Base-by-base conservation (phyloP, 2,113 vertebrate species). In the Camelus bactrianus region DNA sequence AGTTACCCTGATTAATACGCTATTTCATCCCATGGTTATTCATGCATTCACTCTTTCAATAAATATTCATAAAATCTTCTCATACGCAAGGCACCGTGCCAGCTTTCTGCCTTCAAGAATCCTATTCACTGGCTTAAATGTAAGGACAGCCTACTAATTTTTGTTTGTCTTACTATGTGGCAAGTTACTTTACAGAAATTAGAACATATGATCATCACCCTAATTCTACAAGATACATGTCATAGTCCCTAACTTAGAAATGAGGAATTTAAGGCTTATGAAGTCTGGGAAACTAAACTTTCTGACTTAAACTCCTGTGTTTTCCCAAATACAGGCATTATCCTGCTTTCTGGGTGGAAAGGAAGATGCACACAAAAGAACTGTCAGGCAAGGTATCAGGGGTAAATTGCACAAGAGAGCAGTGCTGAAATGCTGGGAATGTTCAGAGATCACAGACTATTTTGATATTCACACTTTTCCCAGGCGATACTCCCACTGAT, bases 11-110 rank as follows among this genome's bases (percentile, higher is more conserved):
- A 97, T 96, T 96, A 97, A 94, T 97, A 95, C 1, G 16, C 46
- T 86, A 79, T 83, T 97, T 79, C 77, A 96, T 69, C 67, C 73
- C 87, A 95, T 83, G 89, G 85, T 93, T 96, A 95, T 93, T 97
- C 94, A 97, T 94, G 93, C 42, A 64, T 90, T 91, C 75, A 90
- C 67, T 95, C 64, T 93, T 93, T 95, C 86, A 85, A 93, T 97
- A 97, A 96, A 97, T 98, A 97, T 96, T 95, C 94, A 96, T 97
- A 86, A 95, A 95, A 77, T 77, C 64, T 62, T 85, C 92, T 93
- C 93, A 75, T 73, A 91, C 48, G 46, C 64, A 96, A 93, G 89
- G 89, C 89, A 79, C 56, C 32, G 0, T 86, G 94, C 91, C 93
- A 95, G 62, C 52, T 94, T 95, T 93, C 67, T 91, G n/a, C 93